Conservation (phyloP, 1,140 invertebrate species). For the Heliconius hewitsoni region DNA sequence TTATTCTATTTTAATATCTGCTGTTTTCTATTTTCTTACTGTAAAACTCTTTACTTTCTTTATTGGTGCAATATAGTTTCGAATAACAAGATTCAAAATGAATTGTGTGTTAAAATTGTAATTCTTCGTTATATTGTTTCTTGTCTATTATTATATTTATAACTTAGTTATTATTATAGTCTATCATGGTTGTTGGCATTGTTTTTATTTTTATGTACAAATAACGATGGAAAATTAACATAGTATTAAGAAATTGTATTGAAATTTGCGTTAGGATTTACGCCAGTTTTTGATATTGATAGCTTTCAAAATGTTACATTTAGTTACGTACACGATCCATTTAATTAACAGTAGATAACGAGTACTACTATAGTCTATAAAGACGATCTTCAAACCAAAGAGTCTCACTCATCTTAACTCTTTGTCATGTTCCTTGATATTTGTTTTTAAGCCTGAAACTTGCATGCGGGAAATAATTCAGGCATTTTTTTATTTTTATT, state of each 20-base stretch:
- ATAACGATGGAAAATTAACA: slow-evolving; percentile 73
- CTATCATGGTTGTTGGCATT: slow-evolving; percentile 78
- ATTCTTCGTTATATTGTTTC: slow-evolving; percentile 62
- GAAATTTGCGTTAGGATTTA: slow-evolving; percentile 47
- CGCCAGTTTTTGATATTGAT: slow-evolving; percentile 48
- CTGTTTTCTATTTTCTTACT: slow-evolving; percentile 28
- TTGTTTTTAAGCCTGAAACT: slow-evolving; percentile 45
- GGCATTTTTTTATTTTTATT: slow-evolving; percentile 65
- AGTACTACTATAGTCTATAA: slow-evolving; percentile 35
- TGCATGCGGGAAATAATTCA: slow-evolving; percentile 57
- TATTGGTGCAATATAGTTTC: slow-evolving; percentile 64
- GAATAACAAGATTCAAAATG: slow-evolving; percentile 34
- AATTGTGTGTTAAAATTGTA: slow-evolving; percentile 40
- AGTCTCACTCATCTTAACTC: slow-evolving; percentile 71
- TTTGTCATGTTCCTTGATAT: slow-evolving; percentile 66
- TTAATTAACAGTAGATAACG: slow-evolving; percentile 36
- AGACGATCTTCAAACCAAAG: slow-evolving; percentile 67
- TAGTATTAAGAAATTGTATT: slow-evolving; percentile 59
- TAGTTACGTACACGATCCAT: slow-evolving; percentile 27
- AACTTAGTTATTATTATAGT: slow-evolving; percentile 75
- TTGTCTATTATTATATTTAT: slow-evolving; percentile 71
- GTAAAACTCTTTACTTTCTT: slow-evolving; percentile 44
- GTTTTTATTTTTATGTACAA: slow-evolving; percentile 80
- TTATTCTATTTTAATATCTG: slow-evolving; percentile 9
- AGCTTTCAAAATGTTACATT: slow-evolving; percentile 29